Evolutionary conservation across 2,113 vertebrate genomes (phyloP).

Genomic region (Xerus inauris): DNA sequence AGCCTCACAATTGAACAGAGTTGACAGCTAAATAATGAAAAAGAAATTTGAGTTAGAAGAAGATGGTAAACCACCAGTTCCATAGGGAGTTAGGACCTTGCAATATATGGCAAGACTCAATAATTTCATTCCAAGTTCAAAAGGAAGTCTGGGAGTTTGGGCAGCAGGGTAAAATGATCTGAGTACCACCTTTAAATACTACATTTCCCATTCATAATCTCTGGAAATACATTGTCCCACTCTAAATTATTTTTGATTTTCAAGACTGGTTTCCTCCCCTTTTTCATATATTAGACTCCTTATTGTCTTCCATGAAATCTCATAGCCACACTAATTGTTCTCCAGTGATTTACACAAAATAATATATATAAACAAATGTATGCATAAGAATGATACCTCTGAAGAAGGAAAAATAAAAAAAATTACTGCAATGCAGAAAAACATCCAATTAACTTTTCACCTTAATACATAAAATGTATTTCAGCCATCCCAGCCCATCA

Average conservation of each 20-base stretch:
- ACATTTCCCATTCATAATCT: background rate
- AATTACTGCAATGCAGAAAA: background rate
- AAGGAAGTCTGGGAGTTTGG: background rate
- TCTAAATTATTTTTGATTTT: background rate
- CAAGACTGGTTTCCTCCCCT: background rate
- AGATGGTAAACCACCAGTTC: background rate
- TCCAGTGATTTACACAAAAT: background rate
- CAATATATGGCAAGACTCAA: background rate
- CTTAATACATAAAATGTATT: background rate
- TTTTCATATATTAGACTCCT: background rate
- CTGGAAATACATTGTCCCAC: background rate
- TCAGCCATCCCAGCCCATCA: background rate
- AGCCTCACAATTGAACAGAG: background rate
- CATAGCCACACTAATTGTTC: background rate
- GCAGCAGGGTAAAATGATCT: background rate
- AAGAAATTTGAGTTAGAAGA: background rate
- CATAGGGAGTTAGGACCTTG: background rate
- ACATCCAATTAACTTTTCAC: background rate
- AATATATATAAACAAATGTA: background rate
- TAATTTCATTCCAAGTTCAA: background rate
- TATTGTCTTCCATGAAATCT: background rate
- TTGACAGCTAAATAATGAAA: background rate
- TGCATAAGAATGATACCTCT: background rate
- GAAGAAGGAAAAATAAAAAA: background rate
- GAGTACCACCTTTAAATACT: background rate